A percentile compares a stretch with the other conserved stretches of the same genome.
These are phyloP conservation scores for Euthynnus affinis DNA, from an alignment of 2,797 vertebrate genomes.

Conservation along the genomic window DNA sequence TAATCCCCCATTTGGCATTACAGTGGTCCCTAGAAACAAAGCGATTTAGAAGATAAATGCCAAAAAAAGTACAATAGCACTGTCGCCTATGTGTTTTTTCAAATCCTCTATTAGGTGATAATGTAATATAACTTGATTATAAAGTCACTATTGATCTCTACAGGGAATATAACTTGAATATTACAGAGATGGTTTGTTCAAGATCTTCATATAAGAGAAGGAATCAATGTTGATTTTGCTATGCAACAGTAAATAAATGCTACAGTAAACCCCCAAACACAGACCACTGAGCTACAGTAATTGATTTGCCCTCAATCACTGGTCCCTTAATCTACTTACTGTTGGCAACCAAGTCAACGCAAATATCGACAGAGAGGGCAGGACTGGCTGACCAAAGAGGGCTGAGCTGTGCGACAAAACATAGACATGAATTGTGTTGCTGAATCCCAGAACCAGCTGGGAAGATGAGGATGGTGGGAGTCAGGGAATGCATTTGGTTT, in stretches of 20 bases:
- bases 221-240: slow-evolving; percentile 28
- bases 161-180: background rate
- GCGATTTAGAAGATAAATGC: background rate
- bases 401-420: slow-evolving; percentile 25
- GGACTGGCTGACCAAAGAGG: slow-evolving; percentile 48
- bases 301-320: slow-evolving; percentile 80
- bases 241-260: slow-evolving; percentile 41
- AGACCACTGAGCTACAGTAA: slow-evolving; percentile 71
- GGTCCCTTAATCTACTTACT: slow-evolving; percentile 76
- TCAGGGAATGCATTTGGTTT: background rate
- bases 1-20: background rate
- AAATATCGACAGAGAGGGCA: slow-evolving; percentile 60
- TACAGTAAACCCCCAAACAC: slow-evolving; percentile 47
- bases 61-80: background rate
- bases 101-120: too few species aligned
- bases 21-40: background rate
- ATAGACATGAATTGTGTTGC: background rate
- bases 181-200: slow-evolving; percentile 23
- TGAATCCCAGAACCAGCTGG: background rate
- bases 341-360: slow-evolving; percentile 65
- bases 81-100: background rate
- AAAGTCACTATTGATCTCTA: background rate
- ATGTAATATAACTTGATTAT: background rate
- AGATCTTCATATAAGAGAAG: slow-evolving; percentile 43
- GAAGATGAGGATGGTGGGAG: background rate